Conservation (phyloP, 2,797 vertebrate genomes). For the Enteromius thamalakanensis region DNA sequence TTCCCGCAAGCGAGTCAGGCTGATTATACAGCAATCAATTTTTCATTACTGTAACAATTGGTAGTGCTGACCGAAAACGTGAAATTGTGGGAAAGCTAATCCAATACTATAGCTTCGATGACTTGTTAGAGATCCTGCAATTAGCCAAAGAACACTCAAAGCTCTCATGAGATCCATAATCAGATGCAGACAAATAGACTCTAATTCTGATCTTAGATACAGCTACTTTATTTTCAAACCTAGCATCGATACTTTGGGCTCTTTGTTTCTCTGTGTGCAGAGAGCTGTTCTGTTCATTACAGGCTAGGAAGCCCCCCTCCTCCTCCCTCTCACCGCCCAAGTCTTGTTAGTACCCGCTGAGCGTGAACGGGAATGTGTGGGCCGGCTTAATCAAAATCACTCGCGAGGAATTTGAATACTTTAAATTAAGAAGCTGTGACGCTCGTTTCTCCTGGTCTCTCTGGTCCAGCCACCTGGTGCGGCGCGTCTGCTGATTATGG, state of each 20-base stretch:
- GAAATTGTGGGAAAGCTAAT: slow-evolving; percentile 38
- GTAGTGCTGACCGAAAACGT: neutral
- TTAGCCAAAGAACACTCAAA: slow-evolving; percentile 8
- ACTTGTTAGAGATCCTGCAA: slow-evolving; percentile 39
- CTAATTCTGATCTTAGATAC: slow-evolving; percentile 33
- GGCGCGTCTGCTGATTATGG: slow-evolving; percentile 9
- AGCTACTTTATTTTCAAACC: slow-evolving; percentile 6
- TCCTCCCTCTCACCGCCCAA: neutral
- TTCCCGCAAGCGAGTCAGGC: slow-evolving; percentile 39
- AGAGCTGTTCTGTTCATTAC: neutral
- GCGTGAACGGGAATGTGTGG: slow-evolving; percentile 27
- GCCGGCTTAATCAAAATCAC: slow-evolving; percentile 53
- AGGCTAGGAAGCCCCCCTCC: slow-evolving; percentile 8
- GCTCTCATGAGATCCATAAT: slow-evolving; percentile 15
- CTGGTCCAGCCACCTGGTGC: slow-evolving; percentile 27
- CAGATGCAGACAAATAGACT: slow-evolving; percentile 30
- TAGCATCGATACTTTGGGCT: slow-evolving; percentile 6
- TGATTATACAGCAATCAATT: slow-evolving; percentile 69
- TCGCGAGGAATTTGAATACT: slow-evolving; percentile 37
- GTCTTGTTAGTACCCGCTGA: slow-evolving; percentile 51
- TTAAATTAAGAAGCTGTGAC: slow-evolving; percentile 41
- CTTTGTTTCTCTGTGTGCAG: neutral
- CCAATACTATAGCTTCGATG: slow-evolving; percentile 23
- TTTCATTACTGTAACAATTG: slow-evolving; percentile 62
- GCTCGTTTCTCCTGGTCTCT: slow-evolving; percentile 21